Base-by-base conservation (phyloP, 2,888 invertebrate species). In the Phyto melanocephala region DNA sequence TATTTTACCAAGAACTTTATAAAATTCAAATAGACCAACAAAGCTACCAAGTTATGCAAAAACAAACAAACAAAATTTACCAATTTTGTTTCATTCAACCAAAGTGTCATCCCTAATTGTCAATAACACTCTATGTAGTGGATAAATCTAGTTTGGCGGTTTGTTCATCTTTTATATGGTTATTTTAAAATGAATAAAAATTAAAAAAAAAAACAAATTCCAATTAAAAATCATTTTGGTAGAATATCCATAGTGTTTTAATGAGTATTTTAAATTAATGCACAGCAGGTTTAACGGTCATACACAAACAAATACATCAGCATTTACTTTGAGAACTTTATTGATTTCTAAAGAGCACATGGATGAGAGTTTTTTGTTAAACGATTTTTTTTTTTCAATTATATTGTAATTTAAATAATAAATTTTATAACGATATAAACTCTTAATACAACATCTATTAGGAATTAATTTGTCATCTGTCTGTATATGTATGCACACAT, bases 201-300 rank as follows among this genome's bases (percentile, higher is more conserved):
- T 7, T 1, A 10, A 54, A 5, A 52, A 17, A 42, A 15, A 24
- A 24, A 42, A 17, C 33, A 60, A 40, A 60, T 68, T 67, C 33
- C 68, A 68, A 62, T 63, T 63, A 63, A 63, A 74, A 74, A 22
- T 54, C 22, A 74, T 54, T 63, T 63, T 33, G 22, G 28, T 40
- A 7, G 20, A 65, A 74, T 54, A 60, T 37, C 74, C 35, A 35
- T 35, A 7, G 56, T 45, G 33, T 65, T 63, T 63, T 54, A 63
- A 63, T 45, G 33, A 74, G 15, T 45, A 33, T 56, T 54, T 63
- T 42, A 65, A 63, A 63, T 54, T 54, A 54, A 45, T 22, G 8
- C 22, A 35, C 8, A 54, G 28, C 3, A 5, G 11, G 22, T 45
- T 7, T 33, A 15, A 8, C 35, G 37, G 47, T 20, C 1, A 20